A percentile compares a stretch with the other conserved stretches of the same genome.
These are phyloP conservation scores for Hirtodrosophila duncani DNA, from an alignment of 2,888 invertebrate species.

Conservation along the genomic window DNA sequence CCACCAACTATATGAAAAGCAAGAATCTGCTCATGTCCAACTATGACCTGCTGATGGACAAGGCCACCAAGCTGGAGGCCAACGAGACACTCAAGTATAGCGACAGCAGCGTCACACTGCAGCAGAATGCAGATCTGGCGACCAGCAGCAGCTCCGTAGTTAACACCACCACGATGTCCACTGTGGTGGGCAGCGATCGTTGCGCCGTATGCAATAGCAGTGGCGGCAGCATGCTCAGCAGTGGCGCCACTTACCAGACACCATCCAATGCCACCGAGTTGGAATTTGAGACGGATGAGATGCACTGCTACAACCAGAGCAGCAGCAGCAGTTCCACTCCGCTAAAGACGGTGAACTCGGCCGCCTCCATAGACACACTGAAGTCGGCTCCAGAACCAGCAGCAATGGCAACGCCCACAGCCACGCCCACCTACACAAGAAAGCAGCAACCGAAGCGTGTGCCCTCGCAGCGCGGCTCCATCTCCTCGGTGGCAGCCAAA, in stretches of 20 bases:
- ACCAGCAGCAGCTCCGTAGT: constrained; percentile 57
- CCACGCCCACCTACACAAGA: constrained; percentile 34
- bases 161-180: constrained; percentile 77
- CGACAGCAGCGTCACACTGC: constrained; percentile 47
- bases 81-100: constrained; percentile 48
- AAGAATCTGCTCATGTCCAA: constrained; percentile 82
- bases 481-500: constrained; percentile 71
- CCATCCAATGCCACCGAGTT: constrained; percentile 89
- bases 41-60: constrained; percentile 74
- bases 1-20: constrained; percentile 86
- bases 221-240: constrained; percentile 52
- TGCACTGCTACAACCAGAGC: constrained; percentile 56
- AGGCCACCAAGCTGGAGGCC: constrained; percentile 73
- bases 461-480: constrained; percentile 65
- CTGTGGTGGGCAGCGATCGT: constrained; percentile 67
- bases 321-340: constrained; percentile 25
- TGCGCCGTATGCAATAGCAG: constrained; percentile 80
- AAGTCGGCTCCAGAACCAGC: constrained; percentile 59
- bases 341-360: constrained; percentile 62
- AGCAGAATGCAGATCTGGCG: constrained; percentile 36
- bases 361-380: constrained; percentile 70
- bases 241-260: constrained; percentile 83
- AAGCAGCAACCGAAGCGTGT: constrained; percentile 58
- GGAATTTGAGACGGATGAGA: constrained; percentile 80
- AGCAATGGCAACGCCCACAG: not conserved